A percentile compares a stretch with the other conserved stretches of the same genome.
These are phyloP conservation scores for Heliconius hewitsoni DNA, from an alignment of 1,140 invertebrate genomes.

Conservation along the genomic window DNA sequence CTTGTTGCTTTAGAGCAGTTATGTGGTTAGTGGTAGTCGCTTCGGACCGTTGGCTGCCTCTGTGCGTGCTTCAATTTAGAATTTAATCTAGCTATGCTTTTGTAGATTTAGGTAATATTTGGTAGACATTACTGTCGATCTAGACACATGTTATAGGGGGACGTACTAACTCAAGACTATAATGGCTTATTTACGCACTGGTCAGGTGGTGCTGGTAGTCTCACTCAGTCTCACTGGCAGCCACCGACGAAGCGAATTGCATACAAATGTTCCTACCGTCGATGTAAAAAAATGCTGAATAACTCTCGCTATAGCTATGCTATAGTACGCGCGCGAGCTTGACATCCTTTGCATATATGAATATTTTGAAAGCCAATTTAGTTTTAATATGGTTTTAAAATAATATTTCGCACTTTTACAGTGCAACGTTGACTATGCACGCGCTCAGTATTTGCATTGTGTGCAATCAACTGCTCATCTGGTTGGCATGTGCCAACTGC, in stretches of 20 bases:
- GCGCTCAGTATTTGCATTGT: constrained; percentile 31
- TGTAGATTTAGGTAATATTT: background rate
- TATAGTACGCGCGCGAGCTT: constrained; percentile 55
- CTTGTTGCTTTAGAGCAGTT: constrained; percentile 38
- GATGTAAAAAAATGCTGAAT: constrained; percentile 70
- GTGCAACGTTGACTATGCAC: constrained; percentile 24
- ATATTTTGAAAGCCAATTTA: constrained; percentile 50
- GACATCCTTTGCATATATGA: constrained; percentile 49
- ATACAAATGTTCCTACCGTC: constrained; percentile 68
- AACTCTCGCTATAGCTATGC: constrained; percentile 58
- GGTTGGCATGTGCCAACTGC: constrained; percentile 67
- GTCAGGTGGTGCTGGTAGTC: constrained; percentile 44
- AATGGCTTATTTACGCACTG: constrained; percentile 70
- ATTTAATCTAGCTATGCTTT: constrained; percentile 35
- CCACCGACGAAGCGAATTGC: constrained; percentile 65
- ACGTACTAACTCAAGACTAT: constrained; percentile 55
- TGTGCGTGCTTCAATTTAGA: constrained; percentile 44
- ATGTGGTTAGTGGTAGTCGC: constrained; percentile 36
- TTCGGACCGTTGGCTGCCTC: constrained; percentile 26
- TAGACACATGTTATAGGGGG: background rate
- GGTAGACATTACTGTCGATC: constrained; percentile 21
- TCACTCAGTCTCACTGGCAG: constrained; percentile 63
- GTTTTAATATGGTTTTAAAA: constrained; percentile 11
- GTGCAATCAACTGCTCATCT: constrained; percentile 38
- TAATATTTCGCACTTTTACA: constrained; percentile 27